Percentiles rank a stretch among this genome's conserved stretches.
Evolutionary conservation across 2,888 invertebrate genomes (phyloP).

Genomic region (Dorcus parallelipipedus): DNA sequence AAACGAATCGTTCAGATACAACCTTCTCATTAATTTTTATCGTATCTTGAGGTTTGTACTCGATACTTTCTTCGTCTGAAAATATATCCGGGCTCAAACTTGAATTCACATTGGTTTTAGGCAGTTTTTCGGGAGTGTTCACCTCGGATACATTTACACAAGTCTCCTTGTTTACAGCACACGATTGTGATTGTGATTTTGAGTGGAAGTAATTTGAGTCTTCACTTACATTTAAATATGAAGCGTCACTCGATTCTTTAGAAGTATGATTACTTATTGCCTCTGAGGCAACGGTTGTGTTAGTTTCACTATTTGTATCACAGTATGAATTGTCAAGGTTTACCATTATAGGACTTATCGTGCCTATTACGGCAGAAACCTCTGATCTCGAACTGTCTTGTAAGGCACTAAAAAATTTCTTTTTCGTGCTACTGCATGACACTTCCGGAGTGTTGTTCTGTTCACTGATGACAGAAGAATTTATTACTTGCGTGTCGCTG

Average conservation of each 20-base stretch:
- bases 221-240: too few relatives aligned
- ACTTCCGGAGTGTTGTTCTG: slow-evolving; percentile 9
- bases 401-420: slow-evolving; percentile 14
- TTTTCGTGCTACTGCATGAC: slow-evolving; percentile 10
- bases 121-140: slow-evolving; percentile 37
- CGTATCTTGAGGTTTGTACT: not conserved
- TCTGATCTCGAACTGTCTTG: slow-evolving; percentile 15
- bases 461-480: not conserved
- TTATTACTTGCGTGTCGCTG: not conserved
- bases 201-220: too few relatives aligned
- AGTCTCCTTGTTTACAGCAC: too few relatives aligned
- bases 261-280: too few relatives aligned
- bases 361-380: too few relatives aligned
- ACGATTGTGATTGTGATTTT: too few relatives aligned
- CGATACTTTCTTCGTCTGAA: slow-evolving; percentile 51
- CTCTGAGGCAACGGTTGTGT: too few relatives aligned
- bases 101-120: slow-evolving; percentile 29
- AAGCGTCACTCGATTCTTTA: too few relatives aligned
- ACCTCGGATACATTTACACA: not conserved
- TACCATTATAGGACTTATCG: too few relatives aligned
- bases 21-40: slow-evolving; percentile 10
- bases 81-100: slow-evolving; percentile 61
- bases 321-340: too few relatives aligned
- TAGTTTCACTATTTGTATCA: too few relatives aligned
- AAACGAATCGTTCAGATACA: slow-evolving; percentile 31